phyloP scores from a whole-genome alignment of 1,140 invertebrate genomes.

The Brachionus koreanus region DNA sequence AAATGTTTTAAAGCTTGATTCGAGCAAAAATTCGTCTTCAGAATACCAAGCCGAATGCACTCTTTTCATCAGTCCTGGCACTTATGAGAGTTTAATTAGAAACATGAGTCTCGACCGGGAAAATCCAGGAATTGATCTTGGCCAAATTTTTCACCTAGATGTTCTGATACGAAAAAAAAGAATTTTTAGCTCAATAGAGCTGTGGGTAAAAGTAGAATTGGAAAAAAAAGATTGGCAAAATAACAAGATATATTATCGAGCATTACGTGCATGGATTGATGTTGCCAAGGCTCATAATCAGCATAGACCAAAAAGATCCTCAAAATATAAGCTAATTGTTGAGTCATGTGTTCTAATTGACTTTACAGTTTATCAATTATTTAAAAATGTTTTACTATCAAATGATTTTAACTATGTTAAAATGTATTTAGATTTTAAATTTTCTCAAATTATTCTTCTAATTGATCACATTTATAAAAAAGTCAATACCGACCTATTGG shows the following conservation, averaged over 20 bases:
- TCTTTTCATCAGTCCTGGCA: not conserved
- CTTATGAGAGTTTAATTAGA: not conserved
- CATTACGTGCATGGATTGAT: not conserved
- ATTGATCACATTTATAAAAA: not conserved
- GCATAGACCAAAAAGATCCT: not conserved
- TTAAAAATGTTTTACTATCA: not conserved
- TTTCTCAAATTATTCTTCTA: not conserved
- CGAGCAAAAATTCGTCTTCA: not conserved
- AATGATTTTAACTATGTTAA: not conserved
- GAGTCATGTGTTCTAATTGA: constrained; percentile 11
- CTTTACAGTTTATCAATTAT: not conserved
- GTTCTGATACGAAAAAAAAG: not conserved
- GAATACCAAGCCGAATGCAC: not conserved
- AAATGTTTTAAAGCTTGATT: not conserved
- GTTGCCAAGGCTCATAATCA: not conserved
- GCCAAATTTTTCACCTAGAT: not conserved
- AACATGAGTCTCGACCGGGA: not conserved
- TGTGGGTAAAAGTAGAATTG: not conserved
- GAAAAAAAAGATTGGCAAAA: not conserved
- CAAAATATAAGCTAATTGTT: not conserved
- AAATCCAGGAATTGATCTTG: not conserved
- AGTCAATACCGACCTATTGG: not conserved
- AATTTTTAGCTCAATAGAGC: not conserved
- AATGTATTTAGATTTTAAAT: not conserved
- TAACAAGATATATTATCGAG: not conserved